A percentile compares a stretch with the other conserved stretches of the same genome.
Evolutionary conservation across 2,888 invertebrate genomes (phyloP).

Genomic region (Pardosa pseudoannulata): DNA sequence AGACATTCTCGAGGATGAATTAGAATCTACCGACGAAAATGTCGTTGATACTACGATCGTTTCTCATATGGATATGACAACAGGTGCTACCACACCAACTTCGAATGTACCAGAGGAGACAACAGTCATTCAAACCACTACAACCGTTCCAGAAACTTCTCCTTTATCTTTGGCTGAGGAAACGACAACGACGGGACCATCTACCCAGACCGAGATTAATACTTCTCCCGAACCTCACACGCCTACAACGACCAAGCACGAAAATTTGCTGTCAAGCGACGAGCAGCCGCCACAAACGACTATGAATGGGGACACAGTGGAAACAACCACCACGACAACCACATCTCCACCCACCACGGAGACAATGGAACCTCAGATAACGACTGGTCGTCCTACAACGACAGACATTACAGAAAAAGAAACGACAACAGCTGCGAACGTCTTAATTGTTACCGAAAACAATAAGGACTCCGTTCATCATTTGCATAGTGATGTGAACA

Average conservation of each 20-base stretch:
- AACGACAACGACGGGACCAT: background rate
- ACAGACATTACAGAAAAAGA: slow-evolving; percentile 18
- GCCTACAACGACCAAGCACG: background rate
- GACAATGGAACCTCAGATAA: slow-evolving; percentile 23
- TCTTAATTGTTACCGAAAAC: slow-evolving; percentile 31
- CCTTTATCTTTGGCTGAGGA: background rate
- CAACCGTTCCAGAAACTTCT: background rate
- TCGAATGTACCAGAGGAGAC: background rate
- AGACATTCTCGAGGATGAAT: no score
- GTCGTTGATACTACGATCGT: background rate
- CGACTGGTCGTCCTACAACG: background rate
- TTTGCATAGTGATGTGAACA: background rate
- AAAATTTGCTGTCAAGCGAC: background rate
- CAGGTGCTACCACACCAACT: background rate
- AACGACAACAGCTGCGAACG: background rate
- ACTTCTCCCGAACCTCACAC: background rate
- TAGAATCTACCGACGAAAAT: slow-evolving; percentile 5
- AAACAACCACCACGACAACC: slow-evolving; percentile 41
- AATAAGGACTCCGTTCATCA: background rate
- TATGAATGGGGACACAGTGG: background rate
- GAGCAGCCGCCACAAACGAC: background rate
- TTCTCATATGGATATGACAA: background rate
- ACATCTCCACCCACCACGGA: background rate
- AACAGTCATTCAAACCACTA: background rate
- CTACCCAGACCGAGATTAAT: background rate